phyloP scores from a whole-genome alignment of 2,797 vertebrate species.

The Sphenopsis melanotis region DNA sequence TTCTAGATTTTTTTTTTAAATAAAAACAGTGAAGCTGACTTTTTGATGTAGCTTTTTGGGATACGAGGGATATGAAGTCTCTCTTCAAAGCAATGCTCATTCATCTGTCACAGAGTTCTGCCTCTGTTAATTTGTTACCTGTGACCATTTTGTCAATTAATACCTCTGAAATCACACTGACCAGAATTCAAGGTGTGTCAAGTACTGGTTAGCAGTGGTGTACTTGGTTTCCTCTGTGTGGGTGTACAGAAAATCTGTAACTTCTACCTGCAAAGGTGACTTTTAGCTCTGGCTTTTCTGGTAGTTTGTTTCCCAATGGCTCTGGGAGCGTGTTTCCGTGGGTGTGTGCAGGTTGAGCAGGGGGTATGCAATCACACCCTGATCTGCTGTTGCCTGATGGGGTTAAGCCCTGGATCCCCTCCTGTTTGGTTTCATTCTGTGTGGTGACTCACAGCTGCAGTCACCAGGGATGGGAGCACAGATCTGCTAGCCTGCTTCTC shows the following conservation, averaged over 20 bases:
- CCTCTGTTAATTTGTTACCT: not conserved
- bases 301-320: not conserved
- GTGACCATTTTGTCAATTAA: not conserved
- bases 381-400: not conserved
- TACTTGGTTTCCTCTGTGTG: not conserved
- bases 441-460: not conserved
- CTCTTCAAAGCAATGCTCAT: not conserved
- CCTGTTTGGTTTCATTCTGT: not conserved
- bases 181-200: not conserved
- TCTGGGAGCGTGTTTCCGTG: accelerated
- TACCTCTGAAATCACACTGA: not conserved
- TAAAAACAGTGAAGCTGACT: not conserved
- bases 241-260: not conserved
- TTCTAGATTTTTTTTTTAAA: not conserved
- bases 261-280: not conserved
- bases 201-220: not conserved
- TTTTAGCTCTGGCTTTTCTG: not conserved
- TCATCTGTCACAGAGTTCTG: not conserved
- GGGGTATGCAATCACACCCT: not conserved
- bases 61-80: not conserved
- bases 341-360: not conserved
- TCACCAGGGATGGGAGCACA: not conserved
- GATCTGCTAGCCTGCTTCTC: not conserved
- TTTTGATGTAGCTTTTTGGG: not conserved
- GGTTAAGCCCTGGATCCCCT: not conserved